These are phyloP conservation scores for Prosopocoilus inquinatus DNA, from an alignment of 2,888 invertebrate species.

Conservation along the genomic window DNA sequence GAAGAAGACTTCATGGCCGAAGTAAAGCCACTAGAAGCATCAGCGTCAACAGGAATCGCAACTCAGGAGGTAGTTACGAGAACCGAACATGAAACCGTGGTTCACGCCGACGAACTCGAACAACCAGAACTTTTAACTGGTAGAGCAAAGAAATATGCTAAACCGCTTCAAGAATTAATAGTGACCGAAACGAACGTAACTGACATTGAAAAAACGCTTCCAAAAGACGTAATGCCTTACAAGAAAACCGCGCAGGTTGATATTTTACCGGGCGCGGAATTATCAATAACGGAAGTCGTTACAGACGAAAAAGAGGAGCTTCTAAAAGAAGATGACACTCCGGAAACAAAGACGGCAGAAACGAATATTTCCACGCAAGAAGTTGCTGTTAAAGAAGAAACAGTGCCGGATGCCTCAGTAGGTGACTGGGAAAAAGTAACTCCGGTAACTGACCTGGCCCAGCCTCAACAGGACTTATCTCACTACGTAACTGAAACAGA, in stretches of 20 bases:
- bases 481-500: conserved; percentile 52
- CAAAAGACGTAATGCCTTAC: conserved; percentile 55
- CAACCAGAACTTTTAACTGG: conserved; percentile 49
- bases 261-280: conserved; percentile 58
- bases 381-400: conserved; percentile 55
- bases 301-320: conserved; percentile 55
- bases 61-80: conserved; percentile 52
- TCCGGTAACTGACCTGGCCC: conserved; percentile 49
- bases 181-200: conserved; percentile 55
- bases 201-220: conserved; percentile 55
- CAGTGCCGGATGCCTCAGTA: conserved; percentile 49
- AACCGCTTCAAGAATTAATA: conserved; percentile 54
- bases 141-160: conserved; percentile 53
- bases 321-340: conserved; percentile 45
- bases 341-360: conserved; percentile 55
- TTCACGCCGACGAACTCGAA: conserved; percentile 49
- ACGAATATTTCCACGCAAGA: conserved; percentile 54
- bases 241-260: conserved; percentile 56
- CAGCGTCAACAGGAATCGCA: conserved; percentile 49
- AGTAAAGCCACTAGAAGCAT: conserved; percentile 44
- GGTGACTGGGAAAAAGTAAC: conserved; percentile 49
- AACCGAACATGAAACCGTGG: conserved; percentile 51
- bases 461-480: conserved; percentile 49
- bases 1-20: conserved; percentile 48
- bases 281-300: conserved; percentile 61